Base-by-base conservation (phyloP, 2,797 vertebrate genomes). In the Threskiornis aethiopicus region DNA sequence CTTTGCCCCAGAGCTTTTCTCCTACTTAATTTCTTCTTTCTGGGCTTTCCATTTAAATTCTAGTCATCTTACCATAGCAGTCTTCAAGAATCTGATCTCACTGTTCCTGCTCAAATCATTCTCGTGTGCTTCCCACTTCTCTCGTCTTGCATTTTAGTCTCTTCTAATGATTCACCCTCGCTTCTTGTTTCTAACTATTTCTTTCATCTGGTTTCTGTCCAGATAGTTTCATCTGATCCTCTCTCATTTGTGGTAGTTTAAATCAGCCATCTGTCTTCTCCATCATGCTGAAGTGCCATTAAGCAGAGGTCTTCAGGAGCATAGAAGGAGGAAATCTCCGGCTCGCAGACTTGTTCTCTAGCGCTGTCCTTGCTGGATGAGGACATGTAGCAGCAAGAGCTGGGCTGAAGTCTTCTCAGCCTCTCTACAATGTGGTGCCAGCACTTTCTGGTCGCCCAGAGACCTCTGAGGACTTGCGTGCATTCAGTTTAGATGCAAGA, bases 281-380 rank as follows among this genome's bases (percentile, higher is more conserved):
- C 42, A n/a, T 51, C 24, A 6, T 22, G 16, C 54, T 28, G 8
- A 37, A 62, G 42, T 82, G 51, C 11, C 44, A 22, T 61, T 39
- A 51, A 82, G 71, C 64, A 39, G 52, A 71, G 58, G 11, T 83
- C 35, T 80, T 80, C 8, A 58, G 46, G 59, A 70, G 44, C 12
- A 9, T 13, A 47, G 49, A 2, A 76, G 51, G 46, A 70, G 72
- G 31, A 65, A 46, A 21, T 20, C 25, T 70, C 76, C 72, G 78
- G 9, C 66, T 73, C 7, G 0, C 71, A 51, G 49, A 13, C n/a
- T 64, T 6, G 0, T 70, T 88, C 41, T 39, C 13, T 25, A 1
- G 31, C 5, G 2, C 28, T 67, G 20, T 62, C 51, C 31, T 72
- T 78, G 52, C 55, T 81, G 79, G 44, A 7, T 57, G 76, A 89